Evolutionary conservation across 2,113 vertebrate species (phyloP), one percentile per base, ranked within the genome.

Genomic region (Calidris pugnax): DNA sequence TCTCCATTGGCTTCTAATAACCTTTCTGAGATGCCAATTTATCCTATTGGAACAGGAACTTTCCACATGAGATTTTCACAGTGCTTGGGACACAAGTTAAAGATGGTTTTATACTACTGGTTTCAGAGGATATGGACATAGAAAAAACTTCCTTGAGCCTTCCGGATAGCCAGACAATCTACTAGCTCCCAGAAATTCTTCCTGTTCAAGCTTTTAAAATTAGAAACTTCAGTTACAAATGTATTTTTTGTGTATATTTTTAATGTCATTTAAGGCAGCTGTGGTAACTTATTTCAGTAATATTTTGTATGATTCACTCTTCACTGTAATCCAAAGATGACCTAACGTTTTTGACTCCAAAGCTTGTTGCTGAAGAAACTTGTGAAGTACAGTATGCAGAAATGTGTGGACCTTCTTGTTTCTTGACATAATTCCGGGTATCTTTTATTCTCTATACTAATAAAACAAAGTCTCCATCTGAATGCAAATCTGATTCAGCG

Each of bases 1-100:
- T 85, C 73, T 81, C 43, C 47, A 35, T 37, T 92, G 84, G 71
- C 87, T 92, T 91, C 73, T 78, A 85, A 92, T 87, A 92, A 96
- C 86, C 80, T 93, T 91, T 91, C 56, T 81, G 73, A 95, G 80
- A 89, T 53, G 86, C 19, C 73, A 87, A 22, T 91, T 91, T 77
- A 87, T 82, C 84, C 69, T 50, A 87, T 94, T 91, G 75, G 80
- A 82, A 72, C 18, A 64, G 43, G 66, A 92, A 68, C 77, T 89
- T 96, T 94, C 33, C 33, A 74, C 64, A 68, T 2, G 30, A 89
- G 64, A 26, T 37, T 96, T 93, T 91, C 33, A 67, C 4, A 12
- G 33, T 41, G 20, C 10, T 59, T 68, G 48, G 14, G 33, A 59
- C 62, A 57, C 47, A 89, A 90, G 50, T n/a, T 63, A 73, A 87